Evolutionary conservation across 2,888 invertebrate species (phyloP), one percentile per base, ranked within the genome.

Genomic region (Caenorhabditis afra): DNA sequence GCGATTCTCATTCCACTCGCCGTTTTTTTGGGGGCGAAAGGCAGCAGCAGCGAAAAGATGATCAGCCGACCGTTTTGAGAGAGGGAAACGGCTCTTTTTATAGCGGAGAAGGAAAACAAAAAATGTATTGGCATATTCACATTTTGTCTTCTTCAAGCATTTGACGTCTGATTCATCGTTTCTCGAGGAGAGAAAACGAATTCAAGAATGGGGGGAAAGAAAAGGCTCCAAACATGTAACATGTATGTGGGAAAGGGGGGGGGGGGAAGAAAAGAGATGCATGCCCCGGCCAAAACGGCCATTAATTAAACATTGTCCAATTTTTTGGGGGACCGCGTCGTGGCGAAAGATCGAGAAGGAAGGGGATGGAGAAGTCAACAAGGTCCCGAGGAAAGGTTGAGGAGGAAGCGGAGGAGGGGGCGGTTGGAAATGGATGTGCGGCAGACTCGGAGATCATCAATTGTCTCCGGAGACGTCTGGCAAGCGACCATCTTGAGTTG

Each of bases 401-500:
- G n/a, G 16, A n/a, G 3, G 41, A 58, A 58, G 11, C 20, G 29
- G 41, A 29, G 29, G 23, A 37, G 62, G 52, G 50, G 37, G 39
- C 16, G 65, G 55, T 47, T 66, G 39, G 23, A 47, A 55, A 57
- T 47, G 47, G 55, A 55, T 10, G 29, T 37, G 16, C 4, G 20
- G 22, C n/a, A n/a, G 23, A 41, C 68, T 37, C 23, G 52, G 59
- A 59, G 62, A 71, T 71, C 62, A 62, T 62, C 70, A 62, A 62
- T 62, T 62, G 55, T 62, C 70, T 55, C 52, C 45, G 53, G 47
- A 39, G 55, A 50, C 50, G 50, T 50, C 50, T 18, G 47, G 39
- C n/a, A n/a, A n/a, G 20, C 61, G 62, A 71, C 70, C 70, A 71
- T 62, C 62, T 71, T 49, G 62, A 71, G 70, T 68, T 66, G 66